Conservation (phyloP, 2,113 vertebrate genomes). For the Odocoileus hemionus region DNA sequence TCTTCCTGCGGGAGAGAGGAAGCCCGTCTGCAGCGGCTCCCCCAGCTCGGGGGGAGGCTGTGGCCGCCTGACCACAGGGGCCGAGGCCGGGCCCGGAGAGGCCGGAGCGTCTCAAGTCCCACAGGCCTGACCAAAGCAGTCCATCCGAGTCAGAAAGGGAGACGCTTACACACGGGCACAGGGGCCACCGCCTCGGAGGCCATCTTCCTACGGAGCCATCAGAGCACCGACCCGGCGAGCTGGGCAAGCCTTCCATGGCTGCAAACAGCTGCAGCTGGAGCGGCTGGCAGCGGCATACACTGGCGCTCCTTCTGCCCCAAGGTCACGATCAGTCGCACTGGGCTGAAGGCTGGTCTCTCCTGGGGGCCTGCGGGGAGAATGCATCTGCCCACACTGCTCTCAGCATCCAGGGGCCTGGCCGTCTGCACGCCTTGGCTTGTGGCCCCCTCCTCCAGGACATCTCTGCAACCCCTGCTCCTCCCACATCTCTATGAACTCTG, state of each 20-base stretch:
- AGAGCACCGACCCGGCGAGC: fast-evolving
- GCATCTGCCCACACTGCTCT: not conserved
- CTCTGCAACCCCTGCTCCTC: not conserved
- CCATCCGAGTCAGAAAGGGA: not conserved
- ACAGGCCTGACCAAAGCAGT: not conserved
- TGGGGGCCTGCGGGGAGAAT: not conserved
- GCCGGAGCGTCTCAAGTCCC: not conserved
- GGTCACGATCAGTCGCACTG: not conserved
- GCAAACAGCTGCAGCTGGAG: fast-evolving
- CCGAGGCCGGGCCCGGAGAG: not conserved
- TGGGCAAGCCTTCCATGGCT: fast-evolving
- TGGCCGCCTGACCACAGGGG: conserved; percentile 61
- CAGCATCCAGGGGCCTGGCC: not conserved
- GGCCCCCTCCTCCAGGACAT: not conserved
- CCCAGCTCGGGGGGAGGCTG: conserved; percentile 26
- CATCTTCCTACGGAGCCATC: fast-evolving
- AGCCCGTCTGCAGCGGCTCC: conserved; percentile 22
- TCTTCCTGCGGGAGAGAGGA: conserved; percentile 7
- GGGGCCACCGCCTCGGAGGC: not conserved
- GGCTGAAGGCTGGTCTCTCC: not conserved
- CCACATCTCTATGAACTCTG: not conserved
- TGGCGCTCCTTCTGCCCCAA: not conserved
- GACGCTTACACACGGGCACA: not conserved
- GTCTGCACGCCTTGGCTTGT: fast-evolving
- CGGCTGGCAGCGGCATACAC: not conserved